Conservation (phyloP, 1,140 invertebrate species). For the Diorhabda elongata region DNA sequence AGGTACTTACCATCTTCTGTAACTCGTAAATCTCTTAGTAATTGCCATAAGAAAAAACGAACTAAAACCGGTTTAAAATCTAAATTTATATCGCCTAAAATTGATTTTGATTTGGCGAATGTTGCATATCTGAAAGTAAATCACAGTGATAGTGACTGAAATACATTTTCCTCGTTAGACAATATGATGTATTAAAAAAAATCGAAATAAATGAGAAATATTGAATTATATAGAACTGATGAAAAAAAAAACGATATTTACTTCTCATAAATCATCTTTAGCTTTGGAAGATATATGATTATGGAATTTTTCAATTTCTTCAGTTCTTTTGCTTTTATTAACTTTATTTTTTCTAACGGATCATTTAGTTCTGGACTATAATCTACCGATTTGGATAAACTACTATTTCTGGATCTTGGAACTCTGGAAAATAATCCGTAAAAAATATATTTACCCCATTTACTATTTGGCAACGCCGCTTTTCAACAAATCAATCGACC, state of each 20-base stretch:
- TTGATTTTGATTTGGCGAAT: background rate
- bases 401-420: no score
- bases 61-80: constrained; percentile 40
- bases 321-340: background rate
- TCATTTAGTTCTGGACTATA: background rate
- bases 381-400: no score
- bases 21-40: constrained; percentile 53
- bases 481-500: no score
- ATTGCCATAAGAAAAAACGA: constrained; percentile 56
- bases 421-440: no score
- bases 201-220: background rate
- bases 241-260: background rate
- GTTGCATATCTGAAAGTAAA: constrained; percentile 9
- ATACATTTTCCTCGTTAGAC: no score
- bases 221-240: background rate
- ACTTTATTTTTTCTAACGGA: background rate
- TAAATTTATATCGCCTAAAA: constrained; percentile 10
- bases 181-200: no score
- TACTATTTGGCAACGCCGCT: no score
- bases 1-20: constrained; percentile 6
- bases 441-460: no score
- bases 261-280: constrained; percentile 21
- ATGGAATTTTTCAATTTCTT: constrained; percentile 19
- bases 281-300: constrained; percentile 18
- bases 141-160: no score